Conservation (phyloP, 2,888 invertebrate species). For the Pachycephus smyrnensis region DNA sequence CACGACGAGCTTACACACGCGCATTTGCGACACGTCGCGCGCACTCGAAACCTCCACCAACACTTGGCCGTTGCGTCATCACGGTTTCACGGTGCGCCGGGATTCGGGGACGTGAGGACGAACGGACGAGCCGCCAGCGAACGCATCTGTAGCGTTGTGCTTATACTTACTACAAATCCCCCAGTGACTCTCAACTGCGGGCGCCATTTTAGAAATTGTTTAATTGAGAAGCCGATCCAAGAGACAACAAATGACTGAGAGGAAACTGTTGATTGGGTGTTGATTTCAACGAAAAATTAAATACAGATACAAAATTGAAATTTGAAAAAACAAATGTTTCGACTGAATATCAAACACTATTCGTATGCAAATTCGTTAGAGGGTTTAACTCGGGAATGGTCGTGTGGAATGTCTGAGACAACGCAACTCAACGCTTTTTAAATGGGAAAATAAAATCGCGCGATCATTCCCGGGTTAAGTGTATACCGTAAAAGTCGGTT, state of each 20-base stretch:
- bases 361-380: too few species aligned
- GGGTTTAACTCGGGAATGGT: too few species aligned
- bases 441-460: too few species aligned
- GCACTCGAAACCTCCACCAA: conserved; percentile 39
- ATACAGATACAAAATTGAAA: background rate
- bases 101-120: conserved; percentile 35
- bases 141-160: conserved; percentile 27
- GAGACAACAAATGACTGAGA: background rate
- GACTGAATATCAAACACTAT: too few species aligned
- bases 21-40: conserved; percentile 44
- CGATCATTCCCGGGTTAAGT: too few species aligned
- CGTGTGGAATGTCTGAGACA: too few species aligned
- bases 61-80: conserved; percentile 53
- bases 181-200: conserved; percentile 26
- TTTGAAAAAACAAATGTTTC: background rate
- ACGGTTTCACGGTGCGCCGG: conserved; percentile 45
- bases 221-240: too few species aligned
- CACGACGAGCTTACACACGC: conserved; percentile 36
- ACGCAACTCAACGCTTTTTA: too few species aligned
- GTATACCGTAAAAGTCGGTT: too few species aligned
- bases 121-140: conserved; percentile 26
- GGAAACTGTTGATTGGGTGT: background rate
- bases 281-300: background rate
- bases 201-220: background rate
- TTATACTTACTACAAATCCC: conserved; percentile 21